A percentile compares a stretch with the other conserved stretches of the same genome.
These are phyloP conservation scores for Baronia brevicornis DNA, from an alignment of 2,888 invertebrate species.

Conservation along the genomic window DNA sequence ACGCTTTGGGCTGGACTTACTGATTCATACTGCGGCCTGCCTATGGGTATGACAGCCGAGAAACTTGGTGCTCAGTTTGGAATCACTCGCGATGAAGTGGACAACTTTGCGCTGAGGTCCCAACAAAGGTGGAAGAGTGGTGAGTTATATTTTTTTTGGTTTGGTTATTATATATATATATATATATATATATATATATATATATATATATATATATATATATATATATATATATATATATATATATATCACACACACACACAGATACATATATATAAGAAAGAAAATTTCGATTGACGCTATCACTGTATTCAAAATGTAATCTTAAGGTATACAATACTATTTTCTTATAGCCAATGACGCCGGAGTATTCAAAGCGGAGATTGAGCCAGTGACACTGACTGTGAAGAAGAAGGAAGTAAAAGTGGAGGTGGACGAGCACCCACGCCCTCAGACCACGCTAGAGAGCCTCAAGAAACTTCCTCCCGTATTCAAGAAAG, in stretches of 20 bases:
- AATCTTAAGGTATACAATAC: background rate
- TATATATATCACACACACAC: no score
- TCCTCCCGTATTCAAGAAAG: constrained; percentile 93
- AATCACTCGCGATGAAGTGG: constrained; percentile 87
- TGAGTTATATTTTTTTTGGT: no score
- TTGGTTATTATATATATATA: no score
- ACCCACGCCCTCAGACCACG: constrained; percentile 93
- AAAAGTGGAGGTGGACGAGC: constrained; percentile 91
- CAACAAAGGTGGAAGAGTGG: constrained; percentile 92
- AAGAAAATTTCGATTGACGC: no score
- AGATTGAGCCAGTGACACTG: constrained; percentile 89
- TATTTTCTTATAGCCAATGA: constrained; percentile 80
- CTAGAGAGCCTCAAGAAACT: constrained; percentile 90
- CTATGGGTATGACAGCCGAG: constrained; percentile 98
- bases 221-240: no score
- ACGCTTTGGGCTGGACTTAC: constrained; percentile 89
- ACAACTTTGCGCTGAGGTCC: constrained; percentile 88
- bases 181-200: no score
- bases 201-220: no score
- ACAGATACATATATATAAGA: no score
- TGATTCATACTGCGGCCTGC: constrained; percentile 91
- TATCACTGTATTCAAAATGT: no score
- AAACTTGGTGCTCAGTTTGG: constrained; percentile 89
- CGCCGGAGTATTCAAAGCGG: constrained; percentile 91
- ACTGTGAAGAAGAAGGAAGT: constrained; percentile 89